These are phyloP conservation scores for Drosophila kanapiae DNA, from an alignment of 1,140 invertebrate genomes.

Conservation along the genomic window DNA sequence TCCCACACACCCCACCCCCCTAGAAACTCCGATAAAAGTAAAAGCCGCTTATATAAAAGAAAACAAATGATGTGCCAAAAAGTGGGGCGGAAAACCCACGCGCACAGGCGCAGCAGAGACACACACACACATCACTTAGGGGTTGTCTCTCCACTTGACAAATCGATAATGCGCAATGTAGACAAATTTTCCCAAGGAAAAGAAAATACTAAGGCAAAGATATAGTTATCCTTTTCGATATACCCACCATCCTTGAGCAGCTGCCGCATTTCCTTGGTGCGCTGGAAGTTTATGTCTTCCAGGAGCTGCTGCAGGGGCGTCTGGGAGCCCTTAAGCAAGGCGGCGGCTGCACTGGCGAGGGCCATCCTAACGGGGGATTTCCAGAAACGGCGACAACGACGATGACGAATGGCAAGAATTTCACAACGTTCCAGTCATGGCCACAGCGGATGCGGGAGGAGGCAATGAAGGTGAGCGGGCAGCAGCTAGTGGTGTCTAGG, in stretches of 20 bases:
- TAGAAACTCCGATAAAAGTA: conserved; percentile 36
- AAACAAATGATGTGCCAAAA: conserved; percentile 38
- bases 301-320: conserved; percentile 93
- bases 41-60: conserved; percentile 56
- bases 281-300: conserved; percentile 95
- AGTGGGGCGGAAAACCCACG: conserved; percentile 48
- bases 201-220: background rate
- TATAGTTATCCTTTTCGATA: background rate
- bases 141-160: conserved; percentile 57
- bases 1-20: background rate
- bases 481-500: conserved; percentile 19
- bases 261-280: conserved; percentile 95
- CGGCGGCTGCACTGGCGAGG: conserved; percentile 87
- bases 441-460: conserved; percentile 7
- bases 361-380: conserved; percentile 85
- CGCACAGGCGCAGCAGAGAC: conserved; percentile 36
- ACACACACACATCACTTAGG: conserved; percentile 35
- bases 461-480: background rate
- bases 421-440: conserved; percentile 37
- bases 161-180: conserved; percentile 82
- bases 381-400: background rate
- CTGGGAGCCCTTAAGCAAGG: conserved; percentile 87
- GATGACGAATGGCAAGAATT: conserved; percentile 56
- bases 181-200: conserved; percentile 64
- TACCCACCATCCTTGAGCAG: conserved; percentile 92